These are phyloP conservation scores for Aphis craccivora DNA, from an alignment of 1,140 invertebrate species.

Conservation along the genomic window DNA sequence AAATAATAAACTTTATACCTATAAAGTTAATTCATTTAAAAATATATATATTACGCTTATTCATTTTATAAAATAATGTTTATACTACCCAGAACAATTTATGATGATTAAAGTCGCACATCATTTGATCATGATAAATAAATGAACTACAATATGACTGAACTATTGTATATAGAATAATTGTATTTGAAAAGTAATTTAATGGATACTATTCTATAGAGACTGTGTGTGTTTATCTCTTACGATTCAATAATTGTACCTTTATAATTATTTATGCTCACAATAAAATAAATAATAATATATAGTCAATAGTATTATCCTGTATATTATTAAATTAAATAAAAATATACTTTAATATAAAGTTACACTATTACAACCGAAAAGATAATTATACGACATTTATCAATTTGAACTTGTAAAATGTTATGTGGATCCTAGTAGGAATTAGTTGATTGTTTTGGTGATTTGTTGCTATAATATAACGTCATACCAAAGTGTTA, in stretches of 20 bases:
- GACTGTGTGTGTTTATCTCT: not conserved
- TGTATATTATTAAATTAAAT: no score
- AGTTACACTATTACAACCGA: not conserved
- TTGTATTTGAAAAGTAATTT: not conserved
- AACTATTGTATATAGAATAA: not conserved
- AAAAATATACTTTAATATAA: not conserved
- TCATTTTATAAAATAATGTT: not conserved
- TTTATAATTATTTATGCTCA: not conserved
- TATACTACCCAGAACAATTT: not conserved
- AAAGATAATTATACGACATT: not conserved
- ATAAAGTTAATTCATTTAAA: not conserved
- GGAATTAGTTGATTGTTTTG: not conserved
- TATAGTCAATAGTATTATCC: not conserved
- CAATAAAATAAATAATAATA: not conserved
- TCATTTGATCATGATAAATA: not conserved
- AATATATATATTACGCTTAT: not conserved
- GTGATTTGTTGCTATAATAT: not conserved
- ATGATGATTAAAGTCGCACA: not conserved
- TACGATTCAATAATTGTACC: not conserved
- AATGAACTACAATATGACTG: not conserved
- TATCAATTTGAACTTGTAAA: not conserved
- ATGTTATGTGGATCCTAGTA: not conserved
- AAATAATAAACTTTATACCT: not conserved
- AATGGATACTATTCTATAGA: not conserved
- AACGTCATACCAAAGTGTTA: not conserved